phyloP scores from a whole-genome alignment of 2,888 invertebrate genomes.

The Emesis castigata region DNA sequence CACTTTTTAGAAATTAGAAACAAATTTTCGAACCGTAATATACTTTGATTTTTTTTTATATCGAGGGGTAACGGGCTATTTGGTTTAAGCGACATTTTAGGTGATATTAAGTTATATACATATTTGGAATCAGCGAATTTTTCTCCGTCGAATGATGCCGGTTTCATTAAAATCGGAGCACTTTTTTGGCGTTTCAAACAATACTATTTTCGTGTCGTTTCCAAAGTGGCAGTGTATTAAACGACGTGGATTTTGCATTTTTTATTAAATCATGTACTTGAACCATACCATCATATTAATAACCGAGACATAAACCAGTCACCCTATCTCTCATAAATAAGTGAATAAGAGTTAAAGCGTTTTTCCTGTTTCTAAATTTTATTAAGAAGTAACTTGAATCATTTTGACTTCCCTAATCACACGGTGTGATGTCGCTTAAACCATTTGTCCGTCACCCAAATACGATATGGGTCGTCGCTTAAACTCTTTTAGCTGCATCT shows the following conservation, averaged over 20 bases:
- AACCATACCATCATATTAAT: no score
- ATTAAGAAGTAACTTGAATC: conserved; percentile 24
- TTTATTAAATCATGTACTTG: no score
- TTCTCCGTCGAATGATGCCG: conserved; percentile 14
- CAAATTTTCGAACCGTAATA: no score
- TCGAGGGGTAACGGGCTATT: no score
- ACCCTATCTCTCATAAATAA: conserved; percentile 19
- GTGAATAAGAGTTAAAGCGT: conserved; percentile 18
- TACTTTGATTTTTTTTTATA: no score
- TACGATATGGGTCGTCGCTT: no score
- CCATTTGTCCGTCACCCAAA: no score
- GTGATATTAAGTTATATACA: no score
- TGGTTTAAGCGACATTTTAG: no score
- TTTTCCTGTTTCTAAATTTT: conserved; percentile 13
- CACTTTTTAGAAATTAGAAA: no score
- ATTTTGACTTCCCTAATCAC: neutral
- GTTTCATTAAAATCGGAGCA: conserved; percentile 26
- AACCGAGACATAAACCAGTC: conserved; percentile 25
- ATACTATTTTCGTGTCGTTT: conserved; percentile 15
- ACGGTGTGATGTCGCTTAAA: no score
- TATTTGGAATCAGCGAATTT: conserved; percentile 7
- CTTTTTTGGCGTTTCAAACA: conserved; percentile 31
- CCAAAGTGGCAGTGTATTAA: conserved; percentile 22
- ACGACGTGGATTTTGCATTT: conserved; percentile 4
- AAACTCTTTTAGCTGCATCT: conserved; percentile 23